Conservation (phyloP, 2,113 vertebrate species). For the Chaetodon trifascialis region DNA sequence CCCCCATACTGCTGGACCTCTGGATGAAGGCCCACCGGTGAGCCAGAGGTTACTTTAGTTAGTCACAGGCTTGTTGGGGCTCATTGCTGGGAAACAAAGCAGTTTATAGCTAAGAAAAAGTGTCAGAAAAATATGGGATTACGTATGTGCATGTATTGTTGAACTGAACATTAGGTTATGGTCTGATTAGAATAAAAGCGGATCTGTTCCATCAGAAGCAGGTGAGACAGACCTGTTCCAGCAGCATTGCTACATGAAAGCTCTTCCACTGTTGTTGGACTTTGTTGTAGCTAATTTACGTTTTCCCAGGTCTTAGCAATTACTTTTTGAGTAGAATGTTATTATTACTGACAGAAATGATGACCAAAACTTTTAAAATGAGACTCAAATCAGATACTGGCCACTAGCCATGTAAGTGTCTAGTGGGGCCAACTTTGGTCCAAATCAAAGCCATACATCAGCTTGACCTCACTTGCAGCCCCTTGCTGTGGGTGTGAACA, state of each 20-base stretch:
- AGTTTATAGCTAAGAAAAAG: not conserved
- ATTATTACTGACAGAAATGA: not conserved
- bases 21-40: constrained; percentile 4
- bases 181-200: not conserved
- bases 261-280: not conserved
- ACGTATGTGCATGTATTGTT: not conserved
- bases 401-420: constrained; percentile 12
- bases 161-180: not conserved
- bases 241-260: not conserved
- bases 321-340: not conserved
- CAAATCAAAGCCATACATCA: constrained; percentile 33
- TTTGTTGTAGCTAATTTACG: not conserved
- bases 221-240: not conserved
- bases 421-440: not conserved
- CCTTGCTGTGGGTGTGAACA: constrained; percentile 28
- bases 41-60: not conserved
- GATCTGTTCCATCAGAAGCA: not conserved
- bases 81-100: not conserved
- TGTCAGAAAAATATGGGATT: not conserved
- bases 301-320: constrained; percentile 14
- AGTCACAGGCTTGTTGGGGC: not conserved
- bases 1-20: constrained; percentile 4
- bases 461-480: constrained; percentile 10
- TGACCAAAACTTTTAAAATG: constrained; percentile 11
- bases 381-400: constrained; percentile 4